phyloP scores from a whole-genome alignment of 2,113 vertebrate species.

The Leptocoma aspasia region DNA sequence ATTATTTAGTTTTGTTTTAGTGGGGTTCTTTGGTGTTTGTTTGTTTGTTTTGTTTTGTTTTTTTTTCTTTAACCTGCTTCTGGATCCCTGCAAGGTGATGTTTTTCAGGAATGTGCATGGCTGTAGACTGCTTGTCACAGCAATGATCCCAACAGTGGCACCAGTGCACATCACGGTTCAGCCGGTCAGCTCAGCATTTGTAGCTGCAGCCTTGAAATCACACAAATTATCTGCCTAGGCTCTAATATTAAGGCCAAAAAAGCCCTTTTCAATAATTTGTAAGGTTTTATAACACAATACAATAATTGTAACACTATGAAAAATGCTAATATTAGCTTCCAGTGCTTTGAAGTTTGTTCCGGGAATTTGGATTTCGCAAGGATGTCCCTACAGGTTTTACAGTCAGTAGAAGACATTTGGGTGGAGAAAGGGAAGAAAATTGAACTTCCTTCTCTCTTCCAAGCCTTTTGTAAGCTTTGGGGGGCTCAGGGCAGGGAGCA shows the following conservation, averaged over 20 bases:
- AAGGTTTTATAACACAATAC: conserved; percentile 34
- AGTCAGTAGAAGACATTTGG: conserved; percentile 25
- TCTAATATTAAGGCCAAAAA: conserved; percentile 17
- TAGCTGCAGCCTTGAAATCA: conserved; percentile 26
- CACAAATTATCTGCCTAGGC: conserved; percentile 1
- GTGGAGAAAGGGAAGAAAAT: neutral
- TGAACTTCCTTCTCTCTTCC: conserved; percentile 15
- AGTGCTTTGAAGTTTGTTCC: conserved; percentile 39
- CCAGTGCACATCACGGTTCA: neutral
- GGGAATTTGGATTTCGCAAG: conserved; percentile 40
- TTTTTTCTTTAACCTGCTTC: neutral
- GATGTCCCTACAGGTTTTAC: conserved; percentile 21
- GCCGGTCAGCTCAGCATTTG: neutral
- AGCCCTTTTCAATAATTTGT: conserved; percentile 44
- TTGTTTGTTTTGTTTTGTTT: too few relatives aligned
- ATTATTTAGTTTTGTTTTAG: neutral
- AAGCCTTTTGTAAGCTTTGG: neutral
- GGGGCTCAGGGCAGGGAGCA: fast-evolving
- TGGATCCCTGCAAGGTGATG: neutral
- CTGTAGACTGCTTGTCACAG: neutral
- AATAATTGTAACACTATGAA: conserved; percentile 18
- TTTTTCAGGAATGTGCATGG: neutral
- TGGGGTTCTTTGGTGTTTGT: neutral
- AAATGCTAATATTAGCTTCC: conserved; percentile 56
- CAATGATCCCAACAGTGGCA: neutral